phyloP scores from a whole-genome alignment of 1,140 invertebrate genomes.

The Akabosia matsudoensis region DNA sequence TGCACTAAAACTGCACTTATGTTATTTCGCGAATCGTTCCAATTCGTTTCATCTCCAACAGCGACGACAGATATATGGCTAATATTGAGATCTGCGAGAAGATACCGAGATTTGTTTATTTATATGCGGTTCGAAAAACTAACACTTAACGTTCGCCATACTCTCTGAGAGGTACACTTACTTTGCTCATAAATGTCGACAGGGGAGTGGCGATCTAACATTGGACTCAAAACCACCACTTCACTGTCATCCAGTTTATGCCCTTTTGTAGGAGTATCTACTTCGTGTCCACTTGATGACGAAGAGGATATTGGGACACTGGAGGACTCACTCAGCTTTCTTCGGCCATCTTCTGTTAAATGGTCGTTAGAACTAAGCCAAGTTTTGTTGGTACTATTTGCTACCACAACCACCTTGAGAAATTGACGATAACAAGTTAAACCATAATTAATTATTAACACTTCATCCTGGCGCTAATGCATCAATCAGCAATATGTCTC shows the following conservation, averaged over 20 bases:
- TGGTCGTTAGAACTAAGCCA: constrained; percentile 46
- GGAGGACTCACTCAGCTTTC: not conserved
- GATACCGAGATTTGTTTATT: not conserved
- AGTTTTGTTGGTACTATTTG: constrained; percentile 47
- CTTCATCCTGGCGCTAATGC: no score
- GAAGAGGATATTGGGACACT: constrained; percentile 28
- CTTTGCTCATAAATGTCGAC: constrained; percentile 56
- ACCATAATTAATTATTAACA: not conserved
- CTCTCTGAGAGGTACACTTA: constrained; percentile 26
- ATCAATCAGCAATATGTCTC: not conserved
- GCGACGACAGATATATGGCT: constrained; percentile 87
- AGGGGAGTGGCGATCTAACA: constrained; percentile 46
- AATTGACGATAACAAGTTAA: not conserved
- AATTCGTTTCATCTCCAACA: constrained; percentile 66
- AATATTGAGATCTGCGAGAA: constrained; percentile 57
- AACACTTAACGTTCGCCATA: no score
- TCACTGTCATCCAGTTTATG: constrained; percentile 76
- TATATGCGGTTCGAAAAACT: not conserved
- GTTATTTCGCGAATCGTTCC: constrained; percentile 27
- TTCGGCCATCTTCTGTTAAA: constrained; percentile 28
- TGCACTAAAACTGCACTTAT: constrained; percentile 41
- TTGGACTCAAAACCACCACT: constrained; percentile 49
- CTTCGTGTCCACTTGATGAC: constrained; percentile 56
- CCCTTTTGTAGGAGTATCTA: constrained; percentile 49
- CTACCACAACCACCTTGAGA: constrained; percentile 44